Conservation (phyloP, 1,140 invertebrate species). For the Yoshiicerus persimilis region DNA sequence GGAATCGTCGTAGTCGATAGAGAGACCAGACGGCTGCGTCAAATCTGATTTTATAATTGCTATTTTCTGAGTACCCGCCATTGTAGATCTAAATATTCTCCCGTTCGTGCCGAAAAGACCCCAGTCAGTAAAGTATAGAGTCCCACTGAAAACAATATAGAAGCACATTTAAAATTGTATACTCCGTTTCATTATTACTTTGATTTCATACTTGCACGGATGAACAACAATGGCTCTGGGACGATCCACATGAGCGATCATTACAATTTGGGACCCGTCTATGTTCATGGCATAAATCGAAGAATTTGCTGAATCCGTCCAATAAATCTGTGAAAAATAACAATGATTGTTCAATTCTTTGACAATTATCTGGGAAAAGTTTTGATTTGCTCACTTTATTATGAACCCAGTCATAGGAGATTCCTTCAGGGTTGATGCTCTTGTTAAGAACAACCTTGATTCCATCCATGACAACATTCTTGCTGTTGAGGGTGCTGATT, state of each 20-base stretch:
- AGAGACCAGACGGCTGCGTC: slow-evolving; percentile 91
- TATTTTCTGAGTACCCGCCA: slow-evolving; percentile 91
- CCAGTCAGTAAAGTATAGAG: slow-evolving; percentile 91
- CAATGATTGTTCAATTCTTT: neutral
- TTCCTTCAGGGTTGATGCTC: slow-evolving; percentile 90
- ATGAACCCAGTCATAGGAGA: slow-evolving; percentile 95
- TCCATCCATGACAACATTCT: slow-evolving; percentile 62
- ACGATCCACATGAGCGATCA: slow-evolving; percentile 88
- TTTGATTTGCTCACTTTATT: slow-evolving; percentile 63
- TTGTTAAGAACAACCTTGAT: slow-evolving; percentile 75
- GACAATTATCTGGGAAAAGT: neutral
- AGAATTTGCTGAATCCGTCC: slow-evolving; percentile 92
- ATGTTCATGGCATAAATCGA: slow-evolving; percentile 94
- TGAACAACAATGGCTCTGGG: slow-evolving; percentile 94
- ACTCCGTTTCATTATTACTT: neutral
- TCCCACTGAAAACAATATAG: slow-evolving; percentile 54
- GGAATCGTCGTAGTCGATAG: slow-evolving; percentile 92
- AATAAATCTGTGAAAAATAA: slow-evolving; percentile 68
- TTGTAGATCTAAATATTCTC: slow-evolving; percentile 92
- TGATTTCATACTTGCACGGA: slow-evolving; percentile 71
- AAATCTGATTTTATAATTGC: slow-evolving; percentile 87
- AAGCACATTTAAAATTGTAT: slow-evolving; percentile 47
- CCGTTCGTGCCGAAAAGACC: slow-evolving; percentile 87
- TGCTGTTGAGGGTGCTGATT: slow-evolving; percentile 76
- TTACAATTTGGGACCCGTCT: slow-evolving; percentile 83